Evolutionary conservation across 92 coral and sea anemone genomes (phyloP).

Genomic region (Ricordea florida): DNA sequence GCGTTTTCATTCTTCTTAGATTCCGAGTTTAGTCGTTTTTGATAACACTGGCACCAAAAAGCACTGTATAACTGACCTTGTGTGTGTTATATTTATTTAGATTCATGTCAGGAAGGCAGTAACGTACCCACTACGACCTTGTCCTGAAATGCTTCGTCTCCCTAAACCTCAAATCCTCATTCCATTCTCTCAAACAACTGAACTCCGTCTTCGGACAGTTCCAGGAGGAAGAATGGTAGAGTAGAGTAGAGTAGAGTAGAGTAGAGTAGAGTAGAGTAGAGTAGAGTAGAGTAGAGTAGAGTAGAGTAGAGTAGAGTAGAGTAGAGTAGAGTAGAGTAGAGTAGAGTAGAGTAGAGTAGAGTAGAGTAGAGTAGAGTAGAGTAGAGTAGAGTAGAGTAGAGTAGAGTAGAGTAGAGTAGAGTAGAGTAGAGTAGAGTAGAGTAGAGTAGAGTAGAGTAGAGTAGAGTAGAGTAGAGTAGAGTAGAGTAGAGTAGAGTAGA

Average conservation of each 20-base stretch:
- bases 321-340: not conserved
- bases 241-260: not conserved
- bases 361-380: not conserved
- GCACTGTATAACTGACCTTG: too few relatives aligned
- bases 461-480: slow-evolving; percentile 43
- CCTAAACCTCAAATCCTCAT: slow-evolving; percentile 75
- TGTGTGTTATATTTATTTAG: slow-evolving; percentile 40
- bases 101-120: slow-evolving; percentile 59
- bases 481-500: slow-evolving; percentile 35
- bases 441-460: slow-evolving; percentile 41
- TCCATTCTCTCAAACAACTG: slow-evolving; percentile 67
- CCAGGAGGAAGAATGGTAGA: slow-evolving; percentile 63
- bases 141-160: slow-evolving; percentile 56
- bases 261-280: not conserved
- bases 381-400: slow-evolving; percentile 30
- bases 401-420: slow-evolving; percentile 34
- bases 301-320: not conserved
- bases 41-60: not conserved
- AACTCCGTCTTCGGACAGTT: slow-evolving; percentile 17
- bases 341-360: slow-evolving; percentile 9
- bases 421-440: slow-evolving; percentile 41
- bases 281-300: not conserved
- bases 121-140: slow-evolving; percentile 32
- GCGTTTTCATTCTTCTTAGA: not conserved
- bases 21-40: too few relatives aligned